phyloP scores from a whole-genome alignment of 2,797 vertebrate species.

The Ciconia nigra region DNA sequence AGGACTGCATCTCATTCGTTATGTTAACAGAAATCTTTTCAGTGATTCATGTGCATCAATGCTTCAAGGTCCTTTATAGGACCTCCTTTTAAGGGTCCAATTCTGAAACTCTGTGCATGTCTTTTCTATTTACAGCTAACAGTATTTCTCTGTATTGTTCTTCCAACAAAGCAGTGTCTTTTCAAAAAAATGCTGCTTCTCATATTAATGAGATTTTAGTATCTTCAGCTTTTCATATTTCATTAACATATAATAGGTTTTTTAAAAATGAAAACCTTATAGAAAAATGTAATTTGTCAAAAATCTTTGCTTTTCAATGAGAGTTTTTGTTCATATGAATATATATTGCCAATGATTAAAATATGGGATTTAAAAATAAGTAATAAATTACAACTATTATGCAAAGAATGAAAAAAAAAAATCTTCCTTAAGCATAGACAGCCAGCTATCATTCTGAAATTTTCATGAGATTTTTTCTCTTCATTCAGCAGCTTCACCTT shows the following conservation, averaged over 20 bases:
- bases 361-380: background rate
- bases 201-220: background rate
- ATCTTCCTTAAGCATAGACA: background rate
- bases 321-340: background rate
- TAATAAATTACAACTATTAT: background rate
- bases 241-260: background rate
- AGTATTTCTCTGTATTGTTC: background rate
- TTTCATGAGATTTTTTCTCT: background rate
- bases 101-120: background rate
- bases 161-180: background rate
- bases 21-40: background rate
- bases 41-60: background rate
- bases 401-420: background rate
- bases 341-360: background rate
- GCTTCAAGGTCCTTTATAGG: background rate
- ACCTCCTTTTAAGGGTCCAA: background rate
- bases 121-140: background rate
- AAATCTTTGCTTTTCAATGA: background rate
- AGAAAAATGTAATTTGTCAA: background rate
- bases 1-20: background rate
- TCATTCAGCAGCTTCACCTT: background rate
- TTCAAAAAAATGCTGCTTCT: background rate
- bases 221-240: background rate
- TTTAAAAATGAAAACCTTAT: background rate
- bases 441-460: background rate